A percentile compares a stretch with the other conserved stretches of the same genome.
phyloP scores from a whole-genome alignment of 2,797 vertebrate species.

The Pseudomugil tenellus region DNA sequence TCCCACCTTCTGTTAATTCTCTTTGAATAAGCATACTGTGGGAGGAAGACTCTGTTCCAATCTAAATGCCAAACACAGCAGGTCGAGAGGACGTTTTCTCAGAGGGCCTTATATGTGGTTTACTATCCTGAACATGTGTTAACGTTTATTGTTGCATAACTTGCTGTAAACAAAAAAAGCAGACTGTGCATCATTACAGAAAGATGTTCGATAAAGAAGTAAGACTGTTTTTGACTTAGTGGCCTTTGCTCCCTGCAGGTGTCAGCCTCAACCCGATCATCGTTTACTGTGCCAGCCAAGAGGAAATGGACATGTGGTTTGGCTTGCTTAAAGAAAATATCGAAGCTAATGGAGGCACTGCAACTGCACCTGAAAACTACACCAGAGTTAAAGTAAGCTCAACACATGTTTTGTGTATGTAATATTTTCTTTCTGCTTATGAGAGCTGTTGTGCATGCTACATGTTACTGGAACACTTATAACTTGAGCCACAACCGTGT shows the following conservation, averaged over 20 bases:
- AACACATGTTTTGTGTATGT: background rate
- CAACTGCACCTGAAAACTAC: constrained; percentile 70
- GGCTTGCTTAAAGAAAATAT: constrained; percentile 92
- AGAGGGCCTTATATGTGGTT: constrained; percentile 45
- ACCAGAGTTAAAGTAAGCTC: constrained; percentile 79
- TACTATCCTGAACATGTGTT: constrained; percentile 40
- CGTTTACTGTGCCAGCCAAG: constrained; percentile 87
- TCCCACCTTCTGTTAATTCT: constrained; percentile 54
- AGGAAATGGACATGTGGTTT: constrained; percentile 91
- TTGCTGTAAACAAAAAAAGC: constrained; percentile 20
- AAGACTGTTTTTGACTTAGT: constrained; percentile 37
- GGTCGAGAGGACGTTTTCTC: constrained; percentile 32
- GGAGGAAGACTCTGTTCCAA: constrained; percentile 43
- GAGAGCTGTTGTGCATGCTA: background rate
- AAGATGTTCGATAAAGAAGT: constrained; percentile 7
- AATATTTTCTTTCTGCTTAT: background rate
- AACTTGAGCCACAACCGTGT: background rate
- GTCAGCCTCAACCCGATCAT: constrained; percentile 91
- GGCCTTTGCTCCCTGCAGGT: constrained; percentile 78
- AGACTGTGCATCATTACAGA: constrained; percentile 1
- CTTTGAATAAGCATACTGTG: constrained; percentile 49
- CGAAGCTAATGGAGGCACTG: constrained; percentile 85
- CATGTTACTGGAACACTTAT: background rate
- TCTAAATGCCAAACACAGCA: constrained; percentile 45
- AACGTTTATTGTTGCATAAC: constrained; percentile 42